Conservation (phyloP, 2,888 invertebrate species). For the Hedya salicella region DNA sequence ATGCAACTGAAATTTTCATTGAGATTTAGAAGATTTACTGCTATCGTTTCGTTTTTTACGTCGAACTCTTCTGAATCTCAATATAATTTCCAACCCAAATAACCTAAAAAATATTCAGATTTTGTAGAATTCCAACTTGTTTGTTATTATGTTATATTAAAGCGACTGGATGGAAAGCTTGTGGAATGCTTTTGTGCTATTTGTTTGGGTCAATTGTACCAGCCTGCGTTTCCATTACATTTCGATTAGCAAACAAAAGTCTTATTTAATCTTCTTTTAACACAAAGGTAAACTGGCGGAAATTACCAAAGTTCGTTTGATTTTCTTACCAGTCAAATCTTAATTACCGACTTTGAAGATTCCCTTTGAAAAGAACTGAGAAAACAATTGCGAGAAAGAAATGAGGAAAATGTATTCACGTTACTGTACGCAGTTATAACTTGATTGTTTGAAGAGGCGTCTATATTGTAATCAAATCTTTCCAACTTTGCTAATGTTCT, state of each 20-base stretch:
- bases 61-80: too few relatives aligned
- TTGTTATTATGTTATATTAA: too few relatives aligned
- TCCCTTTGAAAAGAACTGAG: conserved; percentile 29
- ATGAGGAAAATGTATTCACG: conserved; percentile 13
- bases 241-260: conserved; percentile 32
- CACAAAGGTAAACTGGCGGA: conserved; percentile 24
- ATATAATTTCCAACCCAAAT: too few relatives aligned
- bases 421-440: neutral
- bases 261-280: conserved; percentile 11
- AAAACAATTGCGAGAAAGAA: conserved; percentile 25
- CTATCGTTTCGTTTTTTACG: too few relatives aligned
- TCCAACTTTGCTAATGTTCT: neutral
- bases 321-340: conserved; percentile 30
- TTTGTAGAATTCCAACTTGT: too few relatives aligned
- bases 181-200: too few relatives aligned
- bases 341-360: conserved; percentile 30
- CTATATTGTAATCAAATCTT: conserved; percentile 6
- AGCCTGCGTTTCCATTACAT: neutral
- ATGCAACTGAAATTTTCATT: too few relatives aligned
- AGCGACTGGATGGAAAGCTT: too few relatives aligned
- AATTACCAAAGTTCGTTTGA: conserved; percentile 31
- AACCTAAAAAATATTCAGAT: too few relatives aligned
- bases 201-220: too few relatives aligned
- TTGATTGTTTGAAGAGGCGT: conserved; percentile 5
- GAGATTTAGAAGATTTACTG: too few relatives aligned